Conservation (phyloP, 2,113 vertebrate genomes). For the Prionailurus bengalensis region DNA sequence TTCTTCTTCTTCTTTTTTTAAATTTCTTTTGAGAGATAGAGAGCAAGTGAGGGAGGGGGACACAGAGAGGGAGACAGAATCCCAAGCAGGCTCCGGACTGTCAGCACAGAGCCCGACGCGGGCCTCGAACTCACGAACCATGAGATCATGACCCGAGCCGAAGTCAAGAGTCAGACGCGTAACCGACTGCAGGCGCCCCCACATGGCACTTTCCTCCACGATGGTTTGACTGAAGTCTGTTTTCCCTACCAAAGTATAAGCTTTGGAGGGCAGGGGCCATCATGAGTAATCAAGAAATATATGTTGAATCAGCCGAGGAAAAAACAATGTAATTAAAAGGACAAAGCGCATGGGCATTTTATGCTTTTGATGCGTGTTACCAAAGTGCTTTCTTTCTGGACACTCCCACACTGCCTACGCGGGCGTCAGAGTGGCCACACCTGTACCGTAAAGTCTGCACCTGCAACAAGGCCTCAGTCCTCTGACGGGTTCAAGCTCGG, state of each 20-base stretch:
- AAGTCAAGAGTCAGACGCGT: too few relatives aligned
- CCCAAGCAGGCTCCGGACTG: too few relatives aligned
- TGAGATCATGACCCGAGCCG: too few relatives aligned
- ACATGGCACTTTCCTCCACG: not conserved
- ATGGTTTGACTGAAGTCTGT: not conserved
- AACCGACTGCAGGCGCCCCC: too few relatives aligned
- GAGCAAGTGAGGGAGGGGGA: too few relatives aligned
- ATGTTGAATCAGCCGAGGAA: not conserved
- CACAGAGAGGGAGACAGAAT: too few relatives aligned
- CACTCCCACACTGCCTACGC: fast-evolving
- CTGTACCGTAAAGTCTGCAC: not conserved
- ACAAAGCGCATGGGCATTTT: not conserved
- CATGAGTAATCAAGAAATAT: not conserved
- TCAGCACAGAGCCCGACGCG: too few relatives aligned
- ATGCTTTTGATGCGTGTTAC: not conserved
- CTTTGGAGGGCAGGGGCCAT: too few relatives aligned
- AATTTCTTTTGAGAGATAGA: too few relatives aligned
- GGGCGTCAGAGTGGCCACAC: not conserved
- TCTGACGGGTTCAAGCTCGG: not conserved
- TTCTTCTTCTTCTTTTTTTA: not conserved
- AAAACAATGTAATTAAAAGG: not conserved
- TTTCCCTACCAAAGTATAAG: not conserved
- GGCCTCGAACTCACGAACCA: too few relatives aligned
- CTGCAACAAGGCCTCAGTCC: not conserved
- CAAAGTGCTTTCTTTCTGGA: not conserved